phyloP scores from a whole-genome alignment of 2,888 invertebrate species.

The Archaeoteleia sp. region DNA sequence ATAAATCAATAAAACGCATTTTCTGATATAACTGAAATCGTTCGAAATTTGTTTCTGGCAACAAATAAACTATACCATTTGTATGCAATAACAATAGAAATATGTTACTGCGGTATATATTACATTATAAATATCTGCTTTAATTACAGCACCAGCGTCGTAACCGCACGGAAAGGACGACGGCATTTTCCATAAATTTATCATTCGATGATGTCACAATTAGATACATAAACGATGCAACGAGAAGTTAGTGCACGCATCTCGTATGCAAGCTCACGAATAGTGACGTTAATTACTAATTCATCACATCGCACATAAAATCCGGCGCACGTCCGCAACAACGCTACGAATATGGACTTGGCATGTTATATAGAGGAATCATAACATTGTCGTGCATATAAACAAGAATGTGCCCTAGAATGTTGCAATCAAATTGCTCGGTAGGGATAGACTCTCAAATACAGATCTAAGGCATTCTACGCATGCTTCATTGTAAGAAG shows the following conservation, averaged over 20 bases:
- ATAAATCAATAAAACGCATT: too few species aligned
- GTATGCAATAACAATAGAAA: too few species aligned
- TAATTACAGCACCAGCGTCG: slow-evolving; percentile 67
- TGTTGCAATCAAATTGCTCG: slow-evolving; percentile 30
- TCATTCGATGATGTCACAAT: slow-evolving; percentile 54
- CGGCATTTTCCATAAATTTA: slow-evolving; percentile 49
- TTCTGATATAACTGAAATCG: too few species aligned
- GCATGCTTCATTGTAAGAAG: slow-evolving; percentile 1
- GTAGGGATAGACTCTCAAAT: slow-evolving; percentile 18
- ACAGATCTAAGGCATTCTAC: slow-evolving; percentile 30
- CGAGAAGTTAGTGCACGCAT: slow-evolving; percentile 36
- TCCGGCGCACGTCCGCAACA: slow-evolving; percentile 35
- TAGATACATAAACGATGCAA: slow-evolving; percentile 29
- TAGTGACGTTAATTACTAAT: slow-evolving; percentile 44
- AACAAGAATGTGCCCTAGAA: slow-evolving; percentile 18
- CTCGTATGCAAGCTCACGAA: slow-evolving; percentile 40
- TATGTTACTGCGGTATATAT: neutral
- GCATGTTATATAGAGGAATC: slow-evolving; percentile 42
- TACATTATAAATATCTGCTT: slow-evolving; percentile 9
- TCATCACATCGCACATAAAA: slow-evolving; percentile 42
- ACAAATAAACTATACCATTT: too few species aligned
- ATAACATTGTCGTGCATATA: slow-evolving; percentile 40
- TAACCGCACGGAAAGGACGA: slow-evolving; percentile 58
- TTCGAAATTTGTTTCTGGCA: too few species aligned
- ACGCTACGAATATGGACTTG: slow-evolving; percentile 21